Evolutionary conservation across 1,140 invertebrate genomes (phyloP), one percentile per base, ranked within the genome.

Genomic region (Stegodyphus dumicola): DNA sequence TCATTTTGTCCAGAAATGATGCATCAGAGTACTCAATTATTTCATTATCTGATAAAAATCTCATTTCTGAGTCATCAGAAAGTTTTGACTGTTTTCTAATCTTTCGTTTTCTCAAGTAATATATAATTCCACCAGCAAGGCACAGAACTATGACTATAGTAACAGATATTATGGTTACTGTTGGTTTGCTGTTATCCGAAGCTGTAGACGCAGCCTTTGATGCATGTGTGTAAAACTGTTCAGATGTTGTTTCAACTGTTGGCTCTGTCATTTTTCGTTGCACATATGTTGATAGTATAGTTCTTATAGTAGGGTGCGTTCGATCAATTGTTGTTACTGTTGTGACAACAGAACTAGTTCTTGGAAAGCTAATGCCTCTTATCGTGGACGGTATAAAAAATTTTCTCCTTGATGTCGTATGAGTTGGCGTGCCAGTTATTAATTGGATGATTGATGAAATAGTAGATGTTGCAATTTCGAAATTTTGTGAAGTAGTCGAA

Each of bases 51-150:
- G 74, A 75, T 65, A 88, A 69, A 77, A 71, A 88, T n/a, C 81
- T 83, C 49, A 88, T 78, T 56, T 88, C 88, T 6, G 88, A 88
- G 69, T 88, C 88, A 71, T 88, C 88, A 17, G 80, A 49, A 18
- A 87, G 33, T 69, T 87, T 86, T 15, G 77, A 70, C 56, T 87
- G 88, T 49, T 18, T 78, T 48, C 51, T 64, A 7, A 48, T 18
- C n/a, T 54, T 66, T 56, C 56, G 56, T 33, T 52, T 60, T 10
- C 73, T 53, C 6, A 83, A 5, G 52, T 51, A 83, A 17, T n/a
- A 87, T 17, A 33, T 52, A 9, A 17, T 6, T 7, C 49, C 84
- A 48, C 49, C 64, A n/a, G 48, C 60, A 11, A 75, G 2, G 33
- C 71, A 77, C 6, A 78, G 53, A 15, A 74, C 18, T 18, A 67